Percentiles rank a stretch among this genome's conserved stretches.
These are phyloP conservation scores for Pseudomyrmex sp. DNA, from an alignment of 1,140 invertebrate genomes.

Conservation along the genomic window DNA sequence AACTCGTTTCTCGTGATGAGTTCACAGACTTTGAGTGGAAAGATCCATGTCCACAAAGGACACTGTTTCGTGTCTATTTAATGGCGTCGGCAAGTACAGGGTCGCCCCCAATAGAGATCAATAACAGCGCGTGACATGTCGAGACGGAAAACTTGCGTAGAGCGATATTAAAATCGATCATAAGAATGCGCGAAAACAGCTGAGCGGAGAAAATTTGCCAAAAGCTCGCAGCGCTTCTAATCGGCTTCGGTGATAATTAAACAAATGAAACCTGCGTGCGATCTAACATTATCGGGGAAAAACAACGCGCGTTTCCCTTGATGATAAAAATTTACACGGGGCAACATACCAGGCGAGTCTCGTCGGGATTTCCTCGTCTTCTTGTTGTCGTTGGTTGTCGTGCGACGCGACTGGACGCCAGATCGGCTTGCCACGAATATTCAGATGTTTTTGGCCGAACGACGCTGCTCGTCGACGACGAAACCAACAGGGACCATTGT, in stretches of 20 bases:
- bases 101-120: conserved; percentile 9
- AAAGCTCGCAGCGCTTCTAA: no score
- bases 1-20: not conserved
- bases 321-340: not conserved
- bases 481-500: conserved; percentile 74
- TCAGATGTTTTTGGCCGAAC: conserved; percentile 63
- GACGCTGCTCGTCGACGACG: conserved; percentile 57
- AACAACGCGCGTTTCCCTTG: not conserved
- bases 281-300: not conserved
- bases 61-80: conserved; percentile 6
- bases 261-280: no score
- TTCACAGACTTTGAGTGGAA: not conserved
- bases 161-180: not conserved
- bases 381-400: conserved; percentile 1
- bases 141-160: not conserved
- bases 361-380: not conserved
- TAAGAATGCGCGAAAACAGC: no score
- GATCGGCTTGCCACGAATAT: conserved; percentile 60
- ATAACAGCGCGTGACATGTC: conserved; percentile 13
- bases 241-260: no score
- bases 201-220: not conserved
- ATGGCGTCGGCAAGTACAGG: conserved; percentile 56
- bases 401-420: not conserved
- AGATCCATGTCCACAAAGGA: not conserved
- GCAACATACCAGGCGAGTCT: conserved; percentile 8